Base-by-base conservation (phyloP, 1,140 invertebrate genomes). In the Ooceraea biroi region DNA sequence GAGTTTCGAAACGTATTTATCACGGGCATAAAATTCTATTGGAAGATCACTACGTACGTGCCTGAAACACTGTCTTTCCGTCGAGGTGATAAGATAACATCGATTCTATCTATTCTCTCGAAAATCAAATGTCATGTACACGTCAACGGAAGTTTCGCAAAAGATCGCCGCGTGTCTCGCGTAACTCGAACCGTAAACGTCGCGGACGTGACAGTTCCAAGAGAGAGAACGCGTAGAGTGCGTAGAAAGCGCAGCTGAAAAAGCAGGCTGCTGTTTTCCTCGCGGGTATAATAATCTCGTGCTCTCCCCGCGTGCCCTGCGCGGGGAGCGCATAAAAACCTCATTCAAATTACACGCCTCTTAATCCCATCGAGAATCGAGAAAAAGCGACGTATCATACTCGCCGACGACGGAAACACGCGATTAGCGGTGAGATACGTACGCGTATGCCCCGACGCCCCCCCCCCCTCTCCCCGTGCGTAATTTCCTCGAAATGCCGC, bases 401-500 rank as follows among this genome's bases (percentile, higher is more conserved):
- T 27, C 57, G 22, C 10, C 71, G 52, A 50, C 14, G n/a, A 7
- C 10, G 27, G 17, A 30, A 57, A 10, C 41, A 14, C 44, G 27
- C 12, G 58, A 61, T 22, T 19, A 36, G 36, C 36, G 36, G 36
- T 36, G 36, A n/a, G 36, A 36, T 14, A 19, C 25, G 11, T n/a
- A n/a, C 41, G n/a, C n/a, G 73, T 66, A 25, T n/a, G n/a, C 36
- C 7, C 36, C 36, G 2, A 7, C 36, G 36, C 7, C 2, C 36
- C 7, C 36, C 36, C 36, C 36, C 7, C 36, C 2, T 36, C 36
- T 2, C 36, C n/a, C 14, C 44, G n/a, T 19, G 44, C 36, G 22
- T 80, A 71, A 80, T 80, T 80, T 57, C 50, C 65, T 30, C 65
- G 44, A 80, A 71, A 80, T 50, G 30, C 25, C 50, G 3, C 14